Base-by-base conservation (phyloP, 2,888 invertebrate genomes). In the Muscina levida region DNA sequence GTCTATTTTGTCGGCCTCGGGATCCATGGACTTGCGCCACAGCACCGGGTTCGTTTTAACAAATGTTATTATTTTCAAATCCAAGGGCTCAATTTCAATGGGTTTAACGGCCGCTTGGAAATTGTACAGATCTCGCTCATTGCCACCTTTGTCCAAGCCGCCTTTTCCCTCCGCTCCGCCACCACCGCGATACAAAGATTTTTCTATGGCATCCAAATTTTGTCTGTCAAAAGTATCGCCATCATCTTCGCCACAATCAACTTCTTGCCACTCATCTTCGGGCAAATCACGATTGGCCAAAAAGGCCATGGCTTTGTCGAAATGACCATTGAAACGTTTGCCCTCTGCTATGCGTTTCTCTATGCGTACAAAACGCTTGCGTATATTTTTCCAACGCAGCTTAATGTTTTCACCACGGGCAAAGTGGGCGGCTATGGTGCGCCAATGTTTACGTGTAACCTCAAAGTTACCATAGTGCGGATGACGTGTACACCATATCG, bases 31-130 rank as follows among this genome's bases (percentile, higher is more conserved):
- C 17, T 87, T 88, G 3, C 88, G 86, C 88, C 88, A 88, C 3
- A 88, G 72, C 15, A 89, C 87, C 1, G 88, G 88, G 83, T 88
- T 88, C 66, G 87, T 86, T 73, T 88, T 89, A n/a, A 89, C 88
- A 78, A 88, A 88, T 62, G 87, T 85, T 4, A 88, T 88, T 22
- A 88, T 88, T 72, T 87, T 87, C 72, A 85, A 59, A 72, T 88
- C 88, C 8, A 87, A 84, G 1, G 85, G 82, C 2, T 85, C 85
- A 22, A 89, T 84, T 1, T 88, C 87, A 0, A 89, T 66, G 0
- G 88, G 87, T n/a, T 85, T 85, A 8, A 83, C 62, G 0, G 81
- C 53, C 17, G 70, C 42, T 4, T 70, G 75, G 15, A 24, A 76
- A 8, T 48, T 39, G 11, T 70, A 44, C 8, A 13, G 1, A 5